Base-by-base conservation (phyloP, 2,113 vertebrate genomes). In the Tautogolabrus adspersus region DNA sequence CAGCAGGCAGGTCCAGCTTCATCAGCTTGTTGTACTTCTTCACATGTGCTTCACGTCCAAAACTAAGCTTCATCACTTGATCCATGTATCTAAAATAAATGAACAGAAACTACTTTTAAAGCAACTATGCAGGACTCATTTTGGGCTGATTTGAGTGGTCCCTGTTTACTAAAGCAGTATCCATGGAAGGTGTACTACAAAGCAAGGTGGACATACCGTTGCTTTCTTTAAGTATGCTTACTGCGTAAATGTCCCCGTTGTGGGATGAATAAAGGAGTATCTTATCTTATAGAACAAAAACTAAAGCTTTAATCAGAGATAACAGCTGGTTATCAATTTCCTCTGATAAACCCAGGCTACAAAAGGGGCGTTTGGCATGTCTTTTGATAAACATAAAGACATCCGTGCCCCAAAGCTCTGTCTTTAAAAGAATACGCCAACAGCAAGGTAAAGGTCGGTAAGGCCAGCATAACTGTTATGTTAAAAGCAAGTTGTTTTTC, bases 21-120 rank as follows among this genome's bases (percentile, higher is more conserved):
- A 95, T 95, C 74, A 99, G 85, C 55, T 93, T 94, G 11, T 95
- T 94, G 83, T 95, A 95, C 86, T 97, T 96, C 70, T 95, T 92
- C 62, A 93, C 75, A 72, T 94, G 94, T 0, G 83, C 76, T 0
- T 95, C 93, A 34, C 96, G 93, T 0, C 88, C 64, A 90, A 96
- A 97, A 3, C 72, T 93, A 34, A 99, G 89, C 34, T 93, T 94
- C 3, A 93, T 92, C 57, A 99, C 96, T 93, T 98, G 95, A 85
- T 94, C 88, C 94, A 99, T 93, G 83, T 98, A 98, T 86, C 97
- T 99, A 84, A 46, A 46, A 59, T 19, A 52, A 21, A 52, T n/a
- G 7, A 52, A 52, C 8, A 51, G 47, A 52, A 9, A 21, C 44
- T 10, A 49, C 6, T 6, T 7, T 49, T 49, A 18, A 19, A 49